These are phyloP conservation scores for Tetragonula clypearis DNA, from an alignment of 1,140 invertebrate genomes.

Conservation along the genomic window DNA sequence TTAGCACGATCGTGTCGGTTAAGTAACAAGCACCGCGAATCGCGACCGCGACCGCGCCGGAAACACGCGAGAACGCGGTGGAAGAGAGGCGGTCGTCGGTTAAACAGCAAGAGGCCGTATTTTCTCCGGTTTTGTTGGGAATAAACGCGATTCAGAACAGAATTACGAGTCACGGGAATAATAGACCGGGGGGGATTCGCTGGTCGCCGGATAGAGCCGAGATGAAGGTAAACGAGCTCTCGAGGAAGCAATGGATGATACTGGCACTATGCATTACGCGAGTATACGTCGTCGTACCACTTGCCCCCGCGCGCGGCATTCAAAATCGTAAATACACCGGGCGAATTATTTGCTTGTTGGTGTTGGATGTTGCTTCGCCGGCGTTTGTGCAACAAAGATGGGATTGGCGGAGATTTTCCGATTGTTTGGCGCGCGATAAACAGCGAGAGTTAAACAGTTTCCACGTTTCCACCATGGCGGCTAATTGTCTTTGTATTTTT, in stretches of 20 bases:
- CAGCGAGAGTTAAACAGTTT: no score
- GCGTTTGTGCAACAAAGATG: not conserved
- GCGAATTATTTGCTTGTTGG: not conserved
- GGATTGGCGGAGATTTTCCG: not conserved
- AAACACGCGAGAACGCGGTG: not conserved
- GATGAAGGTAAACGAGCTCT: conserved; percentile 3
- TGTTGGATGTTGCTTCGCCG: no score
- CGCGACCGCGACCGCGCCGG: no score
- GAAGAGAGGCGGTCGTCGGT: no score
- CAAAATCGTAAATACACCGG: not conserved
- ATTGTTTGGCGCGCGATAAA: not conserved
- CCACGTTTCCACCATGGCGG: no score
- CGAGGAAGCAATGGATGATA: conserved; percentile 12
- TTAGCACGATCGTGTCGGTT: not conserved
- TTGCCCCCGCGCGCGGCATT: not conserved
- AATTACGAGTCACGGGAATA: conserved; percentile 21
- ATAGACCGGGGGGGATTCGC: conserved; percentile 5
- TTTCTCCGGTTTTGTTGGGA: not conserved
- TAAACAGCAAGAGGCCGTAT: not conserved
- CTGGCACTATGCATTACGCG: not conserved
- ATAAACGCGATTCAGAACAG: conserved; percentile 9
- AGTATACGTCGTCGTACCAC: not conserved
- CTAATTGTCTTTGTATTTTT: no score
- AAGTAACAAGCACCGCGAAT: not conserved
- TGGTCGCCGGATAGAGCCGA: not conserved